Conservation (phyloP, 1,140 invertebrate species). For the Scylla paramamosain region DNA sequence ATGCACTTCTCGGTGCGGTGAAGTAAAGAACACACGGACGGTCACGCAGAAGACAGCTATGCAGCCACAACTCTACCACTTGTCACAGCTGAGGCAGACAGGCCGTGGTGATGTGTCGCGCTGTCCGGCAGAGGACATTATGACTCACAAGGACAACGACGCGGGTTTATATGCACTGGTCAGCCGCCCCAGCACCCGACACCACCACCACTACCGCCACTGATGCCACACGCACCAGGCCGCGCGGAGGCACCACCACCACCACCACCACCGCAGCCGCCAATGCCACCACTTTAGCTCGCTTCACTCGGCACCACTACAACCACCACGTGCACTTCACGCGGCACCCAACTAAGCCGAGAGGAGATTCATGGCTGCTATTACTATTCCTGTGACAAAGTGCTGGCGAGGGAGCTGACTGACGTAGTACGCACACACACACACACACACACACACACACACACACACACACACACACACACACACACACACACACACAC, state of each 20-base stretch:
- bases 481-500: not conserved
- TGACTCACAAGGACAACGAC: not conserved
- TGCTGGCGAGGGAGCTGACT: not conserved
- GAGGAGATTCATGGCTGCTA: too few species aligned
- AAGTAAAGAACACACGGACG: not conserved
- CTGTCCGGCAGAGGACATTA: not conserved
- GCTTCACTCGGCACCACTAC: not conserved
- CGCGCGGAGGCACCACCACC: too few species aligned
- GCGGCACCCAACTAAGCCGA: not conserved
- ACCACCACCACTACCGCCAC: not conserved
- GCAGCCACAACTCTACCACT: not conserved
- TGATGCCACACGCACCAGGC: too few species aligned
- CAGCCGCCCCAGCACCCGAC: not conserved
- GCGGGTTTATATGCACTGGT: not conserved
- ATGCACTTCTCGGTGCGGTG: too few species aligned
- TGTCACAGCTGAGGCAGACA: not conserved
- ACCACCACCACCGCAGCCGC: too few species aligned
- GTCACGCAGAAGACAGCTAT: not conserved
- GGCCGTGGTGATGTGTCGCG: not conserved
- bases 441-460: conserved; percentile 31
- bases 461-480: conserved; percentile 28
- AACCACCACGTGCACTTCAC: not conserved
- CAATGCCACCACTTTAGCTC: not conserved
- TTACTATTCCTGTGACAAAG: too few species aligned
- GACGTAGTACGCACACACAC: not conserved